A percentile compares a stretch with the other conserved stretches of the same genome.
Evolutionary conservation across 1,140 invertebrate species (phyloP).

Genomic region (Trachelipus rathkii): DNA sequence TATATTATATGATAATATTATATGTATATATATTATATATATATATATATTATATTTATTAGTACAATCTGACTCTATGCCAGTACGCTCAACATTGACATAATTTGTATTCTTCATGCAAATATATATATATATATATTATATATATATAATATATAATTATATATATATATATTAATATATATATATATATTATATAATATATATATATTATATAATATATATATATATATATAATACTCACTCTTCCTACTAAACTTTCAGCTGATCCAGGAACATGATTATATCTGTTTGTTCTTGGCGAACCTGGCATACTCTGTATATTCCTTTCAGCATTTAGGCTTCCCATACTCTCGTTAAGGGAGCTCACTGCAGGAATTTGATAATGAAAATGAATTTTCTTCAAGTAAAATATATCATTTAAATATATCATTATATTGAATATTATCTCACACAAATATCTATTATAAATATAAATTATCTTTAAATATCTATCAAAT

Average conservation of each 20-base stretch:
- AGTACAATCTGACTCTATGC: background rate
- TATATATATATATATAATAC: constrained; percentile 39
- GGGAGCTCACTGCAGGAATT: constrained; percentile 45
- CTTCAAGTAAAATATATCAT: background rate
- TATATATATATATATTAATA: background rate
- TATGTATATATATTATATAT: too few species aligned
- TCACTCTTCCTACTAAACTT: constrained; percentile 84
- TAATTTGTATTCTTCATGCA: background rate
- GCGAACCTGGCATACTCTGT: constrained; percentile 63
- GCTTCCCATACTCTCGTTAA: constrained; percentile 48
- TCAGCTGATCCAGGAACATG: constrained; percentile 87
- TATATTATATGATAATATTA: too few species aligned
- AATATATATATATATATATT: background rate
- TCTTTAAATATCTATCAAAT: too few species aligned
- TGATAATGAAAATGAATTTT: constrained; percentile 47
- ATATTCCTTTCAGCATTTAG: constrained; percentile 58
- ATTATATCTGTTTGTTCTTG: constrained; percentile 65
- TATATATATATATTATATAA: constrained; percentile 6
- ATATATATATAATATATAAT: background rate
- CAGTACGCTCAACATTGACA: too few species aligned
- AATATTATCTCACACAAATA: too few species aligned
- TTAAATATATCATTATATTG: too few species aligned
- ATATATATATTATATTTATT: too few species aligned
- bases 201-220: background rate
- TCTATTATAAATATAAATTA: too few species aligned